Conservation (phyloP, 2,797 vertebrate species). For the Agapornis canus region DNA sequence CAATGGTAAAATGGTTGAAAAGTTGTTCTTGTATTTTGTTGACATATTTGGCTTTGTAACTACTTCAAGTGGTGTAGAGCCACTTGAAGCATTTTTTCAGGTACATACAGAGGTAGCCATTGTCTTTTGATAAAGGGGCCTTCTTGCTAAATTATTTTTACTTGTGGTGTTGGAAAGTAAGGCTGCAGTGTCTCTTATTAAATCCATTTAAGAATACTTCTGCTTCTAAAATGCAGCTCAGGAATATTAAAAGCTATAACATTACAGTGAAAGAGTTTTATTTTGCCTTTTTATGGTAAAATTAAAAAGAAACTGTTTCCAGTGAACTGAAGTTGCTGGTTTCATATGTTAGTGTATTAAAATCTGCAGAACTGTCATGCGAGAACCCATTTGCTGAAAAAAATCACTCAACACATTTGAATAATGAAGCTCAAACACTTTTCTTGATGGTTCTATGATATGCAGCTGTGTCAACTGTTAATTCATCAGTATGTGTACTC, state of each 20-base stretch:
- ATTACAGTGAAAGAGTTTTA: conserved; percentile 38
- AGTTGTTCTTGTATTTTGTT: conserved; percentile 1
- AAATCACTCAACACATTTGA: background rate
- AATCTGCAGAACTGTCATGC: background rate
- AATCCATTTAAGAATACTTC: conserved; percentile 43
- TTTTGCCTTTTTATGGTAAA: conserved; percentile 75
- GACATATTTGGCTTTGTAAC: conserved; percentile 12
- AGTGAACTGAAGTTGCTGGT: conserved; percentile 48
- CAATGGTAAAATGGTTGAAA: background rate
- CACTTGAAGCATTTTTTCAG: conserved; percentile 35
- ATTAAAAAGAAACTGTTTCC: conserved; percentile 72
- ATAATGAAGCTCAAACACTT: background rate
- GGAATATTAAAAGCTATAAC: conserved; percentile 59
- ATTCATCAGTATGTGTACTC: background rate
- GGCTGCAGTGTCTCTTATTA: conserved; percentile 61
- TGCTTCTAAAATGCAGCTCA: conserved; percentile 68
- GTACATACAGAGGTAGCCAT: conserved; percentile 32
- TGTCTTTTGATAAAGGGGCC: conserved; percentile 61
- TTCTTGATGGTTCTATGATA: background rate
- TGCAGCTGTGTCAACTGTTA: background rate
- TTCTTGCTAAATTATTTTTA: conserved; percentile 77
- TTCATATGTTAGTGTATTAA: conserved; percentile 41
- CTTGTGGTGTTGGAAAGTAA: conserved; percentile 49
- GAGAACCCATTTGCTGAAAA: background rate
- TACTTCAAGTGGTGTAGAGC: background rate